Conservation (phyloP, 2,113 vertebrate species). For the Oncorhynchus keta region DNA sequence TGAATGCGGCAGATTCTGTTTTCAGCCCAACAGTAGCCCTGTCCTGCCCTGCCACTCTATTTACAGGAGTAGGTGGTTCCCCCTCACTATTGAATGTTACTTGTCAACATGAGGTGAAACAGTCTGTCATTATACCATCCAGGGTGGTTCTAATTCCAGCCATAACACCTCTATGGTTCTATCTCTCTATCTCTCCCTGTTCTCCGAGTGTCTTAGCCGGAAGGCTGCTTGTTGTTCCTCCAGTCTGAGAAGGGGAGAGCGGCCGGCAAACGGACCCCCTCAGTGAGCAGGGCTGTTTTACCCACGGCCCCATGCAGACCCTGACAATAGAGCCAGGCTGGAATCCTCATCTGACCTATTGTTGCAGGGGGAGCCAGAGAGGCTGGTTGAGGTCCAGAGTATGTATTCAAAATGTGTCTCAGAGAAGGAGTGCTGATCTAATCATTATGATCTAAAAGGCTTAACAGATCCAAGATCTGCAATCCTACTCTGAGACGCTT, state of each 20-base stretch:
- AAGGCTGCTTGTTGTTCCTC: conserved; percentile 15
- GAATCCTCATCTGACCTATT: conserved; percentile 71
- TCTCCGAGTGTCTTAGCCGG: not conserved
- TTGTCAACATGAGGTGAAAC: not conserved
- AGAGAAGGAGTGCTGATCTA: too few relatives aligned
- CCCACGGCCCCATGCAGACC: conserved; percentile 69
- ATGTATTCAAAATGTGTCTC: too few relatives aligned
- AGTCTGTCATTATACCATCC: not conserved
- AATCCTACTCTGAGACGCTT: too few relatives aligned
- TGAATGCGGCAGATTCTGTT: not conserved
- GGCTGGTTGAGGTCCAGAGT: conserved; percentile 22
- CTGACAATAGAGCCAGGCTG: conserved; percentile 64
- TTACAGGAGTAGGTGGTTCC: too few relatives aligned
- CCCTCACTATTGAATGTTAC: not conserved
- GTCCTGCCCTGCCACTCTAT: too few relatives aligned
- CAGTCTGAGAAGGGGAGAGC: conserved; percentile 34
- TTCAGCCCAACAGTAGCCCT: too few relatives aligned
- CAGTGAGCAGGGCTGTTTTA: conserved; percentile 67
- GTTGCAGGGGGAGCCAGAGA: conserved; percentile 66
- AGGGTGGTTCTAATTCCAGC: not conserved
- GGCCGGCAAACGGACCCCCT: conserved; percentile 24
- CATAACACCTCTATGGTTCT: not conserved
- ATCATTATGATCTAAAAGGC: not conserved
- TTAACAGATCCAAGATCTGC: not conserved
- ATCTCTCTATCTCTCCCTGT: not conserved